Base-by-base conservation (phyloP, 2,797 vertebrate genomes). In the Paramormyrops hopkinsi region DNA sequence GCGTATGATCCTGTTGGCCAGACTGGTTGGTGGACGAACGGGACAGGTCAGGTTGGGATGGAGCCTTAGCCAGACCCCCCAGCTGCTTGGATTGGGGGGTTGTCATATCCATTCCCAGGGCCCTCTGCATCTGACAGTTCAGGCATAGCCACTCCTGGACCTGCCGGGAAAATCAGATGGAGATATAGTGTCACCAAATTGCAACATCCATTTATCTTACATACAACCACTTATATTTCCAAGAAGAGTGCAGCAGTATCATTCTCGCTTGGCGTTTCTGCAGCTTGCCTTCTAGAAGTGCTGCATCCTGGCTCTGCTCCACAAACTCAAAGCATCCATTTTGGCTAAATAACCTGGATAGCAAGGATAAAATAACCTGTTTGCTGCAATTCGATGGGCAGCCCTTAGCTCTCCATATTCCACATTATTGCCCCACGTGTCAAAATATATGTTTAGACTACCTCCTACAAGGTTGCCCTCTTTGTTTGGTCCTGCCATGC, bases 51-150 rank as follows among this genome's bases (percentile, higher is more conserved):
- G 96, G 97, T 93, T 97, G 97, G 65, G 95, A 96, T 12, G 96
- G 94, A 3, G 95, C 95, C 94, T 97, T 98, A 48, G 96, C 93
- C 93, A 97, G 93, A 93, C 95, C 0, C 95, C 90, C 91, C 5
- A n/a, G 19, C 54, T 59, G 19, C 95, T 95, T 92, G 59, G 95
- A 94, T 92, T 92, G 0, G 90, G 88, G 89, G 33, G 50, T 79
- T 84, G 88, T 37, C n/a, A 99, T 99, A 95, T 99, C 98, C 96
- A 99, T 99, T 91, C 99, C 99, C 92, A 99, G 95, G n/a, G 99
- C 98, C 93, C 99, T 96, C 95, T 99, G 98, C 98, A 99, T 99
- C 96, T 99, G 98, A 94, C 98, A 99, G 93, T 99, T 99, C 92
- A 99, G 96, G 95, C 99, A 99, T 88, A 99, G 94, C 99, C 98